A percentile compares a stretch with the other conserved stretches of the same genome.
These are phyloP conservation scores for Erinaceus europaeus DNA, from an alignment of 2,113 vertebrate genomes.

Conservation along the genomic window DNA sequence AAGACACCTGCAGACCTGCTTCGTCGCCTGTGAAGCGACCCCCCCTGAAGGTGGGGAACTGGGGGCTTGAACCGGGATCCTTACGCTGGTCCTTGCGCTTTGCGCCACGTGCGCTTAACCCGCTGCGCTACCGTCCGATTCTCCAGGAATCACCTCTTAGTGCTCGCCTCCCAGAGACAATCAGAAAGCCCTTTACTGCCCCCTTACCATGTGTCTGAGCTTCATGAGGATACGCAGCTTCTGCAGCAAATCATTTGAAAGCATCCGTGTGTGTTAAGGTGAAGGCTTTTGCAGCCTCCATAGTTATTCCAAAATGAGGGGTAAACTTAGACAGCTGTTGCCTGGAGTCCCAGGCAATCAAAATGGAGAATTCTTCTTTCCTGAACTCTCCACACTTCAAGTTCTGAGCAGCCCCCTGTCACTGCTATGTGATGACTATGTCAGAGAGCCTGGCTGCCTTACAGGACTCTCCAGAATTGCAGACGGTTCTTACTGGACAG, in stretches of 20 bases:
- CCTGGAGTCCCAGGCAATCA: neutral
- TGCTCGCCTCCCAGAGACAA: neutral
- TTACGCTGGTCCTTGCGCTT: no score
- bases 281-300: neutral
- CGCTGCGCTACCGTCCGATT: no score
- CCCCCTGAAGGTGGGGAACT: no score
- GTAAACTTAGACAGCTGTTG: neutral
- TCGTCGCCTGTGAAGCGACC: no score
- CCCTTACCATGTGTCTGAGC: rapidly evolving
- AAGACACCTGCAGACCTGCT: no score
- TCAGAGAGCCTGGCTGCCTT: no score
- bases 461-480: neutral
- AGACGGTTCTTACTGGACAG: neutral
- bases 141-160: no score
- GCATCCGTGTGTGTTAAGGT: neutral
- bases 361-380: neutral
- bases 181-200: neutral
- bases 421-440: neutral
- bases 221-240: neutral
- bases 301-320: neutral
- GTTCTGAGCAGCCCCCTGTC: rapidly evolving
- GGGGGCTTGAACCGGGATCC: no score
- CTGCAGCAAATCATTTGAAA: neutral
- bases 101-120: no score
- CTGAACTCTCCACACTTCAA: neutral